phyloP scores from a whole-genome alignment of 2,888 invertebrate genomes.

The Phymatocera aterrima region DNA sequence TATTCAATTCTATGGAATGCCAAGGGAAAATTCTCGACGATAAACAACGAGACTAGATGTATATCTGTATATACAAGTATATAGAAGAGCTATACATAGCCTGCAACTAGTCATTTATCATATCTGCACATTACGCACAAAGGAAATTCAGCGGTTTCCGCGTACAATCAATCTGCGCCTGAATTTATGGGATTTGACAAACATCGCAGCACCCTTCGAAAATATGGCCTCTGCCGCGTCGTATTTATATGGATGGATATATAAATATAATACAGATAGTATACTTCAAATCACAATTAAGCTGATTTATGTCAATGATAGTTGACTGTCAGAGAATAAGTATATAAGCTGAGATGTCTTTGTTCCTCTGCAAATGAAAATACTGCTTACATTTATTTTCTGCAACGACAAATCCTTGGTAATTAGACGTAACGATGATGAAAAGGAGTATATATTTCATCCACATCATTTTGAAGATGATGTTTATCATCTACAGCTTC shows the following conservation, averaged over 20 bases:
- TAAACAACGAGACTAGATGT: not conserved
- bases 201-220: not conserved
- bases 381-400: constrained; percentile 17
- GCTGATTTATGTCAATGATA: not conserved
- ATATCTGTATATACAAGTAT: not conserved
- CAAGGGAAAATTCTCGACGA: not conserved
- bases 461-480: not conserved
- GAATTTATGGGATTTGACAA: not conserved
- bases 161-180: not conserved
- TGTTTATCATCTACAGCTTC: not conserved
- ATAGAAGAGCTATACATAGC: not conserved
- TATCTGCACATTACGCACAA: not conserved
- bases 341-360: not conserved
- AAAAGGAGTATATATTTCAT: not conserved
- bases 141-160: not conserved
- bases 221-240: not conserved
- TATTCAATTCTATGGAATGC: not conserved
- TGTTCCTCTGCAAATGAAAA: not conserved
- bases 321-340: not conserved
- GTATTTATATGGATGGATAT: not conserved
- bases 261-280: too few species aligned
- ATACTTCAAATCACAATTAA: too few species aligned
- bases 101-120: constrained; percentile 1
- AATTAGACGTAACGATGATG: not conserved
- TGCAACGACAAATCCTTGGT: not conserved